Conservation (phyloP, 2,113 vertebrate species). For the Rattus norvegicus region DNA sequence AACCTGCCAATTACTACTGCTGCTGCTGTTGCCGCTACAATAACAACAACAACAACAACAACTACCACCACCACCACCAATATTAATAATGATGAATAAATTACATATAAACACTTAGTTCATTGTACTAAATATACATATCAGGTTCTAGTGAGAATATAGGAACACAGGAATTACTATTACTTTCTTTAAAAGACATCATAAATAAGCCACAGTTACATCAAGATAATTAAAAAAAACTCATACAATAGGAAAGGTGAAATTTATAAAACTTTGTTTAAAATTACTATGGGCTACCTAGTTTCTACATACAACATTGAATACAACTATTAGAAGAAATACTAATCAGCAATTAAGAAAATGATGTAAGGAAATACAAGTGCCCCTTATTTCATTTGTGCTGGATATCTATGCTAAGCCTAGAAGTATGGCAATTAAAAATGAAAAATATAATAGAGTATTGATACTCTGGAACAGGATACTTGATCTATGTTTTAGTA, state of each 20-base stretch:
- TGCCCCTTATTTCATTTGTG: no score
- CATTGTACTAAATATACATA: background rate
- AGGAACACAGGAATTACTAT: background rate
- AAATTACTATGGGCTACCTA: background rate
- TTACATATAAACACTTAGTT: background rate
- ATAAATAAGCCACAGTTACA: background rate
- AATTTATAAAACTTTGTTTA: background rate
- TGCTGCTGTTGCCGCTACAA: no score
- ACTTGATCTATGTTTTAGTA: background rate
- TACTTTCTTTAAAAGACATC: background rate
- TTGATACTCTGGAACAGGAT: background rate
- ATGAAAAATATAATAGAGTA: background rate
- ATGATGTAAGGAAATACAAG: background rate
- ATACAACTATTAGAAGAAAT: background rate
- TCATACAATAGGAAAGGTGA: background rate
- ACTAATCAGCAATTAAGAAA: background rate
- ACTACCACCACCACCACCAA: background rate
- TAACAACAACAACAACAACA: no score
- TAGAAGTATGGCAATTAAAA: background rate
- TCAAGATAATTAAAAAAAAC: background rate
- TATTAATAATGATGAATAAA: background rate
- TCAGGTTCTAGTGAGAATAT: no score
- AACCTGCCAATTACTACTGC: no score
- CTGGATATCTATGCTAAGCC: background rate
- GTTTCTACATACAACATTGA: background rate